Evolutionary conservation across 2,888 invertebrate genomes (phyloP).

Genomic region (Lydus trimaculatus): DNA sequence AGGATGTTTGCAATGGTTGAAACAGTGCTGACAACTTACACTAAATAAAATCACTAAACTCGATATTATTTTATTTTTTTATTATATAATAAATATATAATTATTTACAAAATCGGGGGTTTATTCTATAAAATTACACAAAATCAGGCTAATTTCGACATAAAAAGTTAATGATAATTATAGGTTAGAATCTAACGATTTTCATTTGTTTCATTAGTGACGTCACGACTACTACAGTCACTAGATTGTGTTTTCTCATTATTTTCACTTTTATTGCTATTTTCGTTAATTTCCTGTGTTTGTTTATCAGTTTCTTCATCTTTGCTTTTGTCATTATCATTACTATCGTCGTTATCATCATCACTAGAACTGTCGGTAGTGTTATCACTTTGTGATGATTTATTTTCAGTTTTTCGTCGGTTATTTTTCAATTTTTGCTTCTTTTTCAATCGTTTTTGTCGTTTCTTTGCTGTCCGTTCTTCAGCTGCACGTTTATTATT

Average conservation of each 20-base stretch:
- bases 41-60: not conserved
- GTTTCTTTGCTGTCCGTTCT: slow-evolving; percentile 87
- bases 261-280: too few relatives aligned
- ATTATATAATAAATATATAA: not conserved
- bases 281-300: slow-evolving; percentile 37
- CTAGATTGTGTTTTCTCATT: slow-evolving; percentile 31
- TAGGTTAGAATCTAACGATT: not conserved
- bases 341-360: slow-evolving; percentile 50
- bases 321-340: slow-evolving; percentile 22
- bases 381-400: slow-evolving; percentile 47
- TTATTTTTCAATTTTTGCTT: slow-evolving; percentile 65
- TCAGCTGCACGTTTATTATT: slow-evolving; percentile 77
- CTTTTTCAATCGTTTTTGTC: slow-evolving; percentile 85
- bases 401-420: slow-evolving; percentile 50
- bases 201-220: not conserved
- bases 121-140: not conserved
- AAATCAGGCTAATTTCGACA: not conserved
- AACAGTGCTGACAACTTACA: not conserved
- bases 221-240: not conserved
- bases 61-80: not conserved
- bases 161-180: not conserved
- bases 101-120: not conserved
- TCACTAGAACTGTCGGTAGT: slow-evolving; percentile 51
- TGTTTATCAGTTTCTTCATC: slow-evolving; percentile 50
- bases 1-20: not conserved